These are phyloP conservation scores for Antechinus flavipes DNA, from an alignment of 2,113 vertebrate genomes.

Conservation along the genomic window DNA sequence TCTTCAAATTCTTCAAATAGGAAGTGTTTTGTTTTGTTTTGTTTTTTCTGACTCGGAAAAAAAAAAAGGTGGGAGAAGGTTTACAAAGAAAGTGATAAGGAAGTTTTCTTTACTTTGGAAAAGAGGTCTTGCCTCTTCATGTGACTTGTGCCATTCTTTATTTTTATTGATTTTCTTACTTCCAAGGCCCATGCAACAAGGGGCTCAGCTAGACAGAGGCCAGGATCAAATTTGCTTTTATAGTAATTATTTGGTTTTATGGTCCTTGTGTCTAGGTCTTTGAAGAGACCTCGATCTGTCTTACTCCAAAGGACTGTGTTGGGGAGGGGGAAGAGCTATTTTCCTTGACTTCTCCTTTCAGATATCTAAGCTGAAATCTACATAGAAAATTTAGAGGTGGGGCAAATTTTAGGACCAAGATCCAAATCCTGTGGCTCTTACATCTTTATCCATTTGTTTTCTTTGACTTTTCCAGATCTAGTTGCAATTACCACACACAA, in stretches of 20 bases:
- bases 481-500: neutral
- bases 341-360: neutral
- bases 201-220: neutral
- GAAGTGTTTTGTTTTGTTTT: no score
- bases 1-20: neutral
- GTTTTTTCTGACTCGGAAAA: neutral
- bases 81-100: no score
- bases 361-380: neutral
- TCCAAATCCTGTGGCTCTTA: neutral
- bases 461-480: neutral
- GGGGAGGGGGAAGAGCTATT: neutral
- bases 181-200: neutral
- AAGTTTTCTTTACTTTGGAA: neutral
- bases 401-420: neutral
- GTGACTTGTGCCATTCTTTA: neutral
- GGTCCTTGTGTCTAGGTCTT: neutral
- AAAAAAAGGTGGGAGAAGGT: no score
- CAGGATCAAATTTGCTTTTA: neutral
- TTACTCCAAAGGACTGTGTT: neutral
- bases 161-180: neutral
- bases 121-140: neutral
- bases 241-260: neutral
- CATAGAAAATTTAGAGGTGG: no score
- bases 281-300: neutral
- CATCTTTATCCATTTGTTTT: neutral